phyloP scores from a whole-genome alignment of 1,140 invertebrate species.

The Panagrolaimus sp. region DNA sequence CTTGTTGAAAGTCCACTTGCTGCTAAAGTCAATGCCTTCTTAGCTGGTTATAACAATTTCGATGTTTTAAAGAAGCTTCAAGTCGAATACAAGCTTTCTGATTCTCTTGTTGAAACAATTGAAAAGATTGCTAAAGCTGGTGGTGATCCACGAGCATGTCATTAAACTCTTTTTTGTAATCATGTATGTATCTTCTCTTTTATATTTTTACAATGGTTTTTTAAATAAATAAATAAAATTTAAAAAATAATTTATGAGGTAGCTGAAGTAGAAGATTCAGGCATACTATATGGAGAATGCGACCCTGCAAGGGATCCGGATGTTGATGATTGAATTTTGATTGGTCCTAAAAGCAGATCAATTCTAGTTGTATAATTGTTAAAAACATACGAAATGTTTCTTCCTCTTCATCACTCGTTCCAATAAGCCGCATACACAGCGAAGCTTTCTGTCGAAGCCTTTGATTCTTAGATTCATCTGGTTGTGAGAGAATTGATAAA shows the following conservation, averaged over 20 bases:
- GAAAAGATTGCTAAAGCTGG: conserved; percentile 47
- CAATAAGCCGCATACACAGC: conserved; percentile 4
- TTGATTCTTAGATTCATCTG: neutral
- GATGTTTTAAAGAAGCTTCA: conserved; percentile 40
- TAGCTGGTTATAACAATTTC: conserved; percentile 43
- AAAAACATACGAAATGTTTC: neutral
- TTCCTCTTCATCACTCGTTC: conserved; percentile 6
- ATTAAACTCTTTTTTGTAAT: conserved; percentile 19
- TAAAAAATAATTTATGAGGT: too few species aligned
- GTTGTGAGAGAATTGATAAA: neutral
- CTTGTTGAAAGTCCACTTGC: conserved; percentile 45
- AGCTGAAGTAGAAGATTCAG: too few species aligned
- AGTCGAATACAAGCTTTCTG: conserved; percentile 39
- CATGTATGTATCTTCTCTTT: neutral
- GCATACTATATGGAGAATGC: too few species aligned
- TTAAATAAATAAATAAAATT: conserved; percentile 9
- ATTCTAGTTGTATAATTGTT: neutral
- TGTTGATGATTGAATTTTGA: conserved; percentile 4
- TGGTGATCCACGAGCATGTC: conserved; percentile 51
- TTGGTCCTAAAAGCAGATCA: neutral
- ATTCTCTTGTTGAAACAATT: conserved; percentile 33
- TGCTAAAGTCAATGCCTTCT: conserved; percentile 49
- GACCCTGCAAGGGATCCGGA: neutral
- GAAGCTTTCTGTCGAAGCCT: conserved; percentile 3
- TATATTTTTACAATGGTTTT: neutral